Percentiles rank a stretch among this genome's conserved stretches.
Evolutionary conservation across 2,888 invertebrate species (phyloP).

Genomic region (Caenorhabditis sp.): DNA sequence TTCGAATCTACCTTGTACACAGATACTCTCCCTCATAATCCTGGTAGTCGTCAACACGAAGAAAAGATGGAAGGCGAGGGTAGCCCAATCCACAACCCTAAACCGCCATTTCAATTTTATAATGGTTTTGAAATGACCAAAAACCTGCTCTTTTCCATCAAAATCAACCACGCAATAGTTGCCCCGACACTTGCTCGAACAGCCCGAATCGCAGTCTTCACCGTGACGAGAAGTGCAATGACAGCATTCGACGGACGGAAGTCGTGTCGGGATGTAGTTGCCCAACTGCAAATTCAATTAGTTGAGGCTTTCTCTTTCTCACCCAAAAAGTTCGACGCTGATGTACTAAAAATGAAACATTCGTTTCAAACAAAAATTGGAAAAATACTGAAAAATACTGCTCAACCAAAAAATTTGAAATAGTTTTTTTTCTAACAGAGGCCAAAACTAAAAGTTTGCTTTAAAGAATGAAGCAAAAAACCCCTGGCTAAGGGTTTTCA

Average conservation of each 20-base stretch:
- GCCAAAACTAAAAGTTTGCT: too few relatives aligned
- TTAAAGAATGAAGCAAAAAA: too few relatives aligned
- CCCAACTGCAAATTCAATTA: conserved; percentile 73
- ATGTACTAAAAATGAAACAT: conserved; percentile 29
- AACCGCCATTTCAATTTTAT: conserved; percentile 9
- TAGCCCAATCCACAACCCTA: conserved; percentile 81
- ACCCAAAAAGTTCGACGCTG: conserved; percentile 33
- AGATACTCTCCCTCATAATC: conserved; percentile 77
- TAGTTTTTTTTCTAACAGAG: too few relatives aligned
- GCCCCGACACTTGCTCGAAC: conserved; percentile 77
- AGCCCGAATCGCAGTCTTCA: conserved; percentile 76
- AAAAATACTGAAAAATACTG: not conserved
- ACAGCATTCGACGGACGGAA: conserved; percentile 82
- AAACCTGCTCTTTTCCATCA: conserved; percentile 80
- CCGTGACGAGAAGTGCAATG: conserved; percentile 79
- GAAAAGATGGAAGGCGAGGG: conserved; percentile 79
- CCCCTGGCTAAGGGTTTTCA: too few relatives aligned
- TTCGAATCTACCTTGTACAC: conserved; percentile 72
- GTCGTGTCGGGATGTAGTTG: conserved; percentile 75
- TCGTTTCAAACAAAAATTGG: conserved; percentile 16
- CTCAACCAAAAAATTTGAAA: too few relatives aligned
- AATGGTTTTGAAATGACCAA: not conserved
- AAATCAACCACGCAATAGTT: conserved; percentile 83
- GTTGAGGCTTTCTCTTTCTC: conserved; percentile 20
- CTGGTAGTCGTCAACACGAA: conserved; percentile 78